Base-by-base conservation (phyloP, 2,797 vertebrate genomes). In the Leontopithecus rosalia region DNA sequence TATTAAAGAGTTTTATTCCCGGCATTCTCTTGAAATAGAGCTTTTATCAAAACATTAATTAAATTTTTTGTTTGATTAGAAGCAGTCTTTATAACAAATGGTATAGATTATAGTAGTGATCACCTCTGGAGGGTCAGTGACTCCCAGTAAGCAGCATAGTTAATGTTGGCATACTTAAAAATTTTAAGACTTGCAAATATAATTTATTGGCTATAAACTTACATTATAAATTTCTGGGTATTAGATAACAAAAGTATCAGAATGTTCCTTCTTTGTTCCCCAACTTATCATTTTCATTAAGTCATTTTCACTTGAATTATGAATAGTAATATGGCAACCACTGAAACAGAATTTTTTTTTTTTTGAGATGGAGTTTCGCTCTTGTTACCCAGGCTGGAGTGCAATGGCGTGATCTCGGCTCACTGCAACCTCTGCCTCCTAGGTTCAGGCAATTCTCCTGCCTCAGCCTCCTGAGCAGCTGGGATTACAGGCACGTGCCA, bases 31-130 rank as follows among this genome's bases (percentile, higher is more conserved):
- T 64, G 24, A 90, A 87, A 92, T 76, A 96, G 46, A 80, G 36
- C 83, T 97, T 96, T 91, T 95, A 93, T 88, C 76, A 80, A 82
- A 82, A 92, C 30, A 80, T 24, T 52, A 46, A 39, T 91, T 87
- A 90, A 83, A 43, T n/a, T 52, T 79, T 81, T 91, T 36, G 17
- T 50, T 96, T 93, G 30, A 46, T 90, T 87, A n/a, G n/a, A 79
- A 67, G 50, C 9, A 96, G 57, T 36, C 4, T 26, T 81, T 85
- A 5, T 36, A 91, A 72, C 48, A 61, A 88, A 93, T 64, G 22
- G 43, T 79, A 67, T 36, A 72, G 46, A 57, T 72, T 91, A 55
- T 36, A 73, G 24, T 19, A 82, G 8, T 92, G 48, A 41, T 73
- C 52, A 52, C 43, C 41, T 85, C 46, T 50, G 15, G 61, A 28